These are phyloP conservation scores for Cylindroiulus punctatus DNA, from an alignment of 2,888 invertebrate species.

Conservation along the genomic window DNA sequence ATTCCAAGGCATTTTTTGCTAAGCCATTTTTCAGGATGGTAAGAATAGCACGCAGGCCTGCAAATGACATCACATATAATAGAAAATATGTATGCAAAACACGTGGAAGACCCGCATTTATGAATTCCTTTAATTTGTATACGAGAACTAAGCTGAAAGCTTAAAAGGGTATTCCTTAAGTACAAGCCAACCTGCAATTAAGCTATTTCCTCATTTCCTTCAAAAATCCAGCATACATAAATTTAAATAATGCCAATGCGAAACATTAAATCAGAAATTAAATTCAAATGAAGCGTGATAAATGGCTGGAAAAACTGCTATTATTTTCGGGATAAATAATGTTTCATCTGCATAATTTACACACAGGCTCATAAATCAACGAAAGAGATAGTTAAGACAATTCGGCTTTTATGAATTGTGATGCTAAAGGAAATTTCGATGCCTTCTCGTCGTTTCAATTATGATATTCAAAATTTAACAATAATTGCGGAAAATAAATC, in stretches of 20 bases:
- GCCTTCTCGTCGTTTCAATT: background rate
- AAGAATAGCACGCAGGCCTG: too few species aligned
- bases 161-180: background rate
- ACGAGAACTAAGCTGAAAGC: background rate
- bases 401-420: slow-evolving; percentile 18
- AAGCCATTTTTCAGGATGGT: too few species aligned
- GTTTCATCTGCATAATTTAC: slow-evolving; percentile 5
- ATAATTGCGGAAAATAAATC: slow-evolving; percentile 18
- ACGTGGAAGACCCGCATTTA: background rate
- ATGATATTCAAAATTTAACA: background rate
- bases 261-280: background rate
- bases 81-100: too few species aligned
- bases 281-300: slow-evolving; percentile 18
- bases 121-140: background rate
- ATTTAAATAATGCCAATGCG: background rate
- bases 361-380: background rate
- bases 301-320: background rate
- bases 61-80: too few species aligned
- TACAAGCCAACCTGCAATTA: background rate
- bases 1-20: too few species aligned
- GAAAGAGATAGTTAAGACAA: background rate
- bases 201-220: background rate
- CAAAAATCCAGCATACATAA: background rate
- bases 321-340: background rate
- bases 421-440: background rate